Evolutionary conservation across 2,888 invertebrate genomes (phyloP).

Genomic region (Microctonus hyperodae): DNA sequence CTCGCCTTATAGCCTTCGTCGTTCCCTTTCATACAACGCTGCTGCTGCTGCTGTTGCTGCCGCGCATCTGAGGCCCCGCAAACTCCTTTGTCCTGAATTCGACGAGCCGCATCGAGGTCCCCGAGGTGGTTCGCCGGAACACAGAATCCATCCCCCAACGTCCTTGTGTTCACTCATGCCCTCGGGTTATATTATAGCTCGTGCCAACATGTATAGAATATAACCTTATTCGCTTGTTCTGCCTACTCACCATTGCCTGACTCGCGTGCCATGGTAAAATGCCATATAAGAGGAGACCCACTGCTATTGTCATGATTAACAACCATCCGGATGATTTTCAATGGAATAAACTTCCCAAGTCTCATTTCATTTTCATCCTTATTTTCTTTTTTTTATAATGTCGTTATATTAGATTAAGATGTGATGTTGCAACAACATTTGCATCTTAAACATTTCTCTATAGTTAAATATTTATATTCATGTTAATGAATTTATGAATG

Average conservation of each 20-base stretch:
- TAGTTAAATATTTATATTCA: too few relatives aligned
- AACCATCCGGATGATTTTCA: conserved; percentile 22
- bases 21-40: background rate
- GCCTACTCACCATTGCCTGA: conserved; percentile 2
- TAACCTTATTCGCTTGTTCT: background rate
- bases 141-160: conserved; percentile 21
- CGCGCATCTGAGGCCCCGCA: background rate
- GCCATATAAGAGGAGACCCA: background rate
- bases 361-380: background rate
- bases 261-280: conserved; percentile 17
- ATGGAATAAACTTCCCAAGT: background rate
- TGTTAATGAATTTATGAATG: background rate
- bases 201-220: conserved; percentile 11
- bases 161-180: conserved; percentile 15
- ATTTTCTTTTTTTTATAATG: background rate
- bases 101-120: conserved; percentile 18
- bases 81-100: conserved; percentile 22
- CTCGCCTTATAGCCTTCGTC: conserved; percentile 5
- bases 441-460: too few relatives aligned
- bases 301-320: conserved; percentile 23
- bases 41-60: background rate
- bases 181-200: conserved; percentile 15
- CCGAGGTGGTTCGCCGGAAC: background rate
- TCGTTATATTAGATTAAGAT: conserved; percentile 12
- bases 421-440: conserved; percentile 9